Evolutionary conservation across 2,797 vertebrate genomes (phyloP), one percentile per base, ranked within the genome.

Genomic region (Cuculus canorus): DNA sequence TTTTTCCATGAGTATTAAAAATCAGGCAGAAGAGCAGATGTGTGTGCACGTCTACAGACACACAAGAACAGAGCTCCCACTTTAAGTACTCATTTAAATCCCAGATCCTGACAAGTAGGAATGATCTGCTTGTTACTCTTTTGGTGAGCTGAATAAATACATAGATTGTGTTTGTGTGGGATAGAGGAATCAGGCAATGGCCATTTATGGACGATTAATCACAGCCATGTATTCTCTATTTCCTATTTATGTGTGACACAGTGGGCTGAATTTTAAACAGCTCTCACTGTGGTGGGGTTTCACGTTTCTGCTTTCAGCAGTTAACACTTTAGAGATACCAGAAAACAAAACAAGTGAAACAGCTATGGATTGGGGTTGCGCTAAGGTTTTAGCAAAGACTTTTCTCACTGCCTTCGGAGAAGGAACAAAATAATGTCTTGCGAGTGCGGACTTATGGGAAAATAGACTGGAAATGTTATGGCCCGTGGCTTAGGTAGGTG

Each of bases 191-290:
- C 60, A 81, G 43, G 94, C 47, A 93, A 45, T 56, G 70, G 83
- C 65, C 93, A 77, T 95, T 95, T 95, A 95, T 93, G 86, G 85
- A 59, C 0, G 2, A 97, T 96, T 96, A 97, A 96, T 96, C 95
- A 93, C 88, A 95, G 93, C 77, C 91, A 54, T 53, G 76, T 89
- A 93, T 91, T 95, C 86, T 95, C 94, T 95, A 96, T 96, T 96
- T 97, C 93, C 94, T 95, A 93, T 97, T 96, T 97, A 95, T 54
- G 69, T 80, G 89, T 88, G 88, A 72, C 75, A 93, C 63, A 89
- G 75, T 84, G 86, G 91, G 60, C 80, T 96, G 95, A 94, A 97
- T 97, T 96, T 93, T 92, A 97, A 97, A 94, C 84, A 95, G 91
- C 80, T 93, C 82, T 86, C 80, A 37, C 47, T 77, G 2, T 15